Conservation (phyloP, 2,113 vertebrate species). For the Bubo scandiacus region DNA sequence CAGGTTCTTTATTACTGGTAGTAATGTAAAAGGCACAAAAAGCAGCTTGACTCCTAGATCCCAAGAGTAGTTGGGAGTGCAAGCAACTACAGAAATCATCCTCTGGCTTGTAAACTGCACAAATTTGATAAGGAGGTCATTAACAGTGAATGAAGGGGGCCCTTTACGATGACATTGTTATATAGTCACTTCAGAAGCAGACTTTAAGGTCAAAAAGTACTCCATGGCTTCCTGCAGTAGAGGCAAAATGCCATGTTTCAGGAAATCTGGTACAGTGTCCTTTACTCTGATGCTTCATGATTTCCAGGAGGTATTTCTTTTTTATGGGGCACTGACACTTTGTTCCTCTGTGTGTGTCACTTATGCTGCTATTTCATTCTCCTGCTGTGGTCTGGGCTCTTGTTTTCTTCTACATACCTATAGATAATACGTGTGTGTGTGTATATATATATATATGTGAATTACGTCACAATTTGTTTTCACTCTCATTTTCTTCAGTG, state of each 20-base stretch:
- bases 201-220: constrained; percentile 23
- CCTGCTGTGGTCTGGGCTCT: neutral
- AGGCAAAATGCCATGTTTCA: constrained; percentile 22
- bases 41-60: neutral
- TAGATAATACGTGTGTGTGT: neutral
- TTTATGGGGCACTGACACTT: neutral
- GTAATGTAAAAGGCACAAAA: constrained; percentile 23
- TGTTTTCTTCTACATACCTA: neutral
- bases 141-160: neutral
- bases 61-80: neutral
- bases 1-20: neutral
- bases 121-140: constrained; percentile 44
- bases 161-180: neutral
- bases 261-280: constrained; percentile 13
- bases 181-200: neutral
- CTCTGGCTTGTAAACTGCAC: constrained; percentile 10
- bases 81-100: neutral
- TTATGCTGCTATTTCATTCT: neutral
- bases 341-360: neutral
- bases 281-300: neutral
- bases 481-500: neutral
- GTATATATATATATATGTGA: accelerated
- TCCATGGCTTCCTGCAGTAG: neutral
- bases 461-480: neutral
- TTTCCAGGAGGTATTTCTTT: neutral